Base-by-base conservation (phyloP, 1,140 invertebrate genomes). In the Chrysopa pallens region DNA sequence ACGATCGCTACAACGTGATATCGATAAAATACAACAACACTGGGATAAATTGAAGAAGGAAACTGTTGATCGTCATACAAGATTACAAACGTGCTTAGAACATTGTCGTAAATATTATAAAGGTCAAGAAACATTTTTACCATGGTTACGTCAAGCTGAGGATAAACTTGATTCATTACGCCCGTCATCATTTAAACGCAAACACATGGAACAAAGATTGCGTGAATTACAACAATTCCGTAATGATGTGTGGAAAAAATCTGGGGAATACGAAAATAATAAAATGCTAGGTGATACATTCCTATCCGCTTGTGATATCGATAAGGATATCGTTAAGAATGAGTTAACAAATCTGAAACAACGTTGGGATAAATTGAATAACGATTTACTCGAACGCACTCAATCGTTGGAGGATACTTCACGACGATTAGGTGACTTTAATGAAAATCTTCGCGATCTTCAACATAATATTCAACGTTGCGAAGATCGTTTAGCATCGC, bases 21-120 rank as follows among this genome's bases (percentile, higher is more conserved):
- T 93, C 4, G 87, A 92, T 53, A 81, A 81, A 50, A 85, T 92
- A 49, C 83, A 88, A 52, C 74, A 78, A 28, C 77, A 84, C 35
- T 94, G 89, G 89, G 87, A 94, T 50, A 84, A 84, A 55, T 63
- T 94, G 29, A 80, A 84, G 43, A 81, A 87, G 47, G 84, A 88
- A 51, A 79, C 81, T 1, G 69, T 86, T 27, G 86, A 91, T 48
- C 68, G 87, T 29, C 79, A 92, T 48, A 87, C 78, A 1, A 70
- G 82, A 50, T 62, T 93, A 9, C 85, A 91, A 54, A 89, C 85
- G 0, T 87, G 84, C 59, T 82, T 81, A 66, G 88, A 93, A 61
- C 87, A 92, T 55, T 92, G 87, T 57, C 81, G 84, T 46, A 91
- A 91, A 58, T 96, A 88, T 61, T 81, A 84, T 51, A 74, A 76